These are phyloP conservation scores for Perca flavescens DNA, from an alignment of 2,113 vertebrate genomes.

Conservation along the genomic window DNA sequence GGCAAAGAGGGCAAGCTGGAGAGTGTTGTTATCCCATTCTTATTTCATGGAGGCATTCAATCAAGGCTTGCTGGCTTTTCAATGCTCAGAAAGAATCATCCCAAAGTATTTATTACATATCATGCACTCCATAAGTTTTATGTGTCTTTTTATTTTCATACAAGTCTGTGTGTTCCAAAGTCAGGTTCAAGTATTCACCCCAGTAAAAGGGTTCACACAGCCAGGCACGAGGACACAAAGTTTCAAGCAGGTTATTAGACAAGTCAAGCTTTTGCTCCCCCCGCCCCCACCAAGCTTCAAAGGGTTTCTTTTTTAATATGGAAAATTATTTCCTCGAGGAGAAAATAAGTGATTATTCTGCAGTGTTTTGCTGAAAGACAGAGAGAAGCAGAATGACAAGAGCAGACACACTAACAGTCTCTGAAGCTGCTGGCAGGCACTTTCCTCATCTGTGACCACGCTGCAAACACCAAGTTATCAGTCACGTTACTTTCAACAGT, in stretches of 20 bases:
- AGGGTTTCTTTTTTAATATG: constrained; percentile 21
- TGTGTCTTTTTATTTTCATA: constrained; percentile 46
- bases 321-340: constrained; percentile 34
- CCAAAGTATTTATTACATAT: constrained; percentile 64
- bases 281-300: constrained; percentile 33
- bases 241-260: constrained; percentile 27
- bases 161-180: constrained; percentile 59
- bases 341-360: constrained; percentile 26
- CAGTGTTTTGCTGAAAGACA: constrained; percentile 27
- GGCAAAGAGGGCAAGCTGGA: constrained; percentile 11
- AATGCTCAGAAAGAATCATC: constrained; percentile 54
- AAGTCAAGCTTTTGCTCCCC: constrained; percentile 1
- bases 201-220: constrained; percentile 61
- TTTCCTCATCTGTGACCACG: not conserved
- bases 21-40: constrained; percentile 38
- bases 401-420: constrained; percentile 10
- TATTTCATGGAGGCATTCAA: constrained; percentile 59
- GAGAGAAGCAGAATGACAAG: constrained; percentile 25
- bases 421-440: not conserved
- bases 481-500: not conserved
- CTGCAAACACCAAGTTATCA: constrained; percentile 9
- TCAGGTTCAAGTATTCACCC: constrained; percentile 60
- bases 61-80: constrained; percentile 55
- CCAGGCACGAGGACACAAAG: constrained; percentile 26
- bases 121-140: constrained; percentile 45